Evolutionary conservation across 2,888 invertebrate species (phyloP).

Genomic region (Atethmia centrago): DNA sequence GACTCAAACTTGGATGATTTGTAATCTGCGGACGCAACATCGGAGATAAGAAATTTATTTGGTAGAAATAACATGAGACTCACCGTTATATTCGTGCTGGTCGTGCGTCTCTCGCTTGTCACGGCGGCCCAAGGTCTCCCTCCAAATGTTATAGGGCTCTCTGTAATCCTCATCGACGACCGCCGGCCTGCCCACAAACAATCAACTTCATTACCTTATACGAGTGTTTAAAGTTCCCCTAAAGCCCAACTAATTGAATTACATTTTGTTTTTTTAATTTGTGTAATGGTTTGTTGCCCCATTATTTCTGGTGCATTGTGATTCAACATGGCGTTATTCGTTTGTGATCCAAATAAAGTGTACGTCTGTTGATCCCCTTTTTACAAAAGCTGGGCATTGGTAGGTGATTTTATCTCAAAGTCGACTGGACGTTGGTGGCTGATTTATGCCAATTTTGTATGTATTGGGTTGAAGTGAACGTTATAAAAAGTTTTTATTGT

Average conservation of each 20-base stretch:
- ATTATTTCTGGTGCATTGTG: constrained; percentile 18
- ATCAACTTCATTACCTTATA: constrained; percentile 31
- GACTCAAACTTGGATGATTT: constrained; percentile 54
- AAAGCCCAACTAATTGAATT: constrained; percentile 41
- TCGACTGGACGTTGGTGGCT: constrained; percentile 20
- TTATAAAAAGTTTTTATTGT: no score
- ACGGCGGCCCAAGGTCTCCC: constrained; percentile 86
- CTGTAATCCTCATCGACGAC: constrained; percentile 88
- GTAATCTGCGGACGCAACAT: constrained; percentile 22
- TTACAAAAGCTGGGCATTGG: constrained; percentile 33
- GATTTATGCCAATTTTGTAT: constrained; percentile 30
- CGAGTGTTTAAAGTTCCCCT: constrained; percentile 30
- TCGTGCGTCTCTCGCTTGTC: constrained; percentile 83
- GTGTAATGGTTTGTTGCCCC: constrained; percentile 19
- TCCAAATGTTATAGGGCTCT: constrained; percentile 88
- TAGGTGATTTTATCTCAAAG: constrained; percentile 39
- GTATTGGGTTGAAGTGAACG: constrained; percentile 4
- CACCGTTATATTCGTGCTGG: constrained; percentile 87
- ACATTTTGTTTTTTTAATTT: constrained; percentile 36
- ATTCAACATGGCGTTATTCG: constrained; percentile 26
- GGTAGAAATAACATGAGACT: constrained; percentile 56
- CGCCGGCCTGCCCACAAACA: constrained; percentile 80
- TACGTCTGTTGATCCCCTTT: constrained; percentile 28
- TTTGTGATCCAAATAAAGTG: constrained; percentile 13
- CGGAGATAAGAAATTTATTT: constrained; percentile 14